Percentiles rank a stretch among this genome's conserved stretches.
Conservation (phyloP, 2,113 vertebrate species). For the Barnardius zonarius region DNA sequence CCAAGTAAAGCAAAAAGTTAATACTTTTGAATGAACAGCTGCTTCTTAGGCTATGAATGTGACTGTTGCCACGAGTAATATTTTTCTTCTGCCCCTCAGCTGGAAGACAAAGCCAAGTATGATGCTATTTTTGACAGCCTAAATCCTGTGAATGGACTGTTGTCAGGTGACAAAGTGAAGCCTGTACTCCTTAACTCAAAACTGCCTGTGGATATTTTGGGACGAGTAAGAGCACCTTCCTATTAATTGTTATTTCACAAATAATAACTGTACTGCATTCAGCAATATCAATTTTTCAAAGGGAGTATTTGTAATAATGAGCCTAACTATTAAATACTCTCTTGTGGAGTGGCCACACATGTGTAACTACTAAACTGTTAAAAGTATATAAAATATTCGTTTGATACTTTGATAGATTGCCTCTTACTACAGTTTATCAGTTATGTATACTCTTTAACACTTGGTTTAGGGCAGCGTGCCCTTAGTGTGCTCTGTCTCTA, state of each 20-base stretch:
- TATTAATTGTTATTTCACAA: neutral
- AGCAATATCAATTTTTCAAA: neutral
- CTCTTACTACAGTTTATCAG: neutral
- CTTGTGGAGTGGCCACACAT: neutral
- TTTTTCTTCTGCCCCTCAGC: slow-evolving; percentile 70
- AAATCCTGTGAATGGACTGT: slow-evolving; percentile 85
- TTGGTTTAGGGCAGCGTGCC: neutral
- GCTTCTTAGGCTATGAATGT: neutral
- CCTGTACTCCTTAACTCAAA: slow-evolving; percentile 98
- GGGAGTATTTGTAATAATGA: neutral
- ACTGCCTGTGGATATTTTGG: slow-evolving; percentile 94
- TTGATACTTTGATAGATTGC: neutral
- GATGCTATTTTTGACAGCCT: slow-evolving; percentile 97
- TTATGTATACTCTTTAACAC: neutral
- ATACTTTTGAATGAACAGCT: neutral
- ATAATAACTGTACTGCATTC: neutral
- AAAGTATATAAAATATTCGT: neutral
- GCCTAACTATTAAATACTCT: neutral
- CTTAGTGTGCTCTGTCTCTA: neutral
- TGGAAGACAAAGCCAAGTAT: slow-evolving; percentile 95
- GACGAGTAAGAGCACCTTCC: slow-evolving; percentile 81
- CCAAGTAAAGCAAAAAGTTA: neutral
- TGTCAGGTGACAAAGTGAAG: slow-evolving; percentile 97
- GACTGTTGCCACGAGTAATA: neutral
- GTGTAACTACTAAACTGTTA: neutral